A percentile compares a stretch with the other conserved stretches of the same genome.
These are phyloP conservation scores for Trichacis sp. DNA, from an alignment of 2,888 invertebrate species.

Conservation along the genomic window DNA sequence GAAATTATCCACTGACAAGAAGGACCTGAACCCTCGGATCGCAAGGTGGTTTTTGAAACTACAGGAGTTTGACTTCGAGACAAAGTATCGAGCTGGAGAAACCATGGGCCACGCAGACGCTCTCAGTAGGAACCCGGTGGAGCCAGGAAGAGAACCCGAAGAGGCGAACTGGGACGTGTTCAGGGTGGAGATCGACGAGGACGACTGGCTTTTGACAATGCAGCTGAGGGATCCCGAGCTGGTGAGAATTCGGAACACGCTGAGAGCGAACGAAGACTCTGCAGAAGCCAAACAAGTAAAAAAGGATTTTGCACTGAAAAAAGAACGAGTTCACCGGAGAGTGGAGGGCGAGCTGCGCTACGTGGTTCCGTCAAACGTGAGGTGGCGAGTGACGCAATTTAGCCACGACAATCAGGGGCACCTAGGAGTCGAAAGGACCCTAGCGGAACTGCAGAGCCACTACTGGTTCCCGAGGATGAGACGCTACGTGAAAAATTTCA, in stretches of 20 bases:
- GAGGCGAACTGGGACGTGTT: conserved; percentile 9
- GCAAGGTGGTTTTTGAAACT: conserved; percentile 13
- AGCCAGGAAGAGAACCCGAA: neutral
- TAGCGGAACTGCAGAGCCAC: too few relatives aligned
- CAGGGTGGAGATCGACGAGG: neutral
- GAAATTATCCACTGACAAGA: conserved; percentile 16
- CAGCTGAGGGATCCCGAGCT: conserved; percentile 8
- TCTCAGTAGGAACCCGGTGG: too few relatives aligned
- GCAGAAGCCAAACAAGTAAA: neutral
- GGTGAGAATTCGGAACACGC: neutral
- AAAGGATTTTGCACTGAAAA: neutral
- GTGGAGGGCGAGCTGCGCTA: neutral
- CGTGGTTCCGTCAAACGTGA: neutral
- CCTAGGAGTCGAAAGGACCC: conserved; percentile 4
- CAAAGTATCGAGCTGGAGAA: conserved; percentile 6
- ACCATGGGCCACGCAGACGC: conserved; percentile 17
- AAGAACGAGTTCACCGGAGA: neutral
- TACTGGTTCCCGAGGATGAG: too few relatives aligned
- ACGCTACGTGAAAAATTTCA: too few relatives aligned
- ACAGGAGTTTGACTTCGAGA: too few relatives aligned
- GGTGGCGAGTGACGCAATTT: conserved; percentile 3
- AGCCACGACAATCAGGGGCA: neutral
- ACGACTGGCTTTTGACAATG: conserved; percentile 1
- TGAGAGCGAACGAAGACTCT: neutral
- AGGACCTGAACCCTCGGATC: conserved; percentile 11